Conservation (phyloP, 2,797 vertebrate species). For the Setipinna tenuifilis region DNA sequence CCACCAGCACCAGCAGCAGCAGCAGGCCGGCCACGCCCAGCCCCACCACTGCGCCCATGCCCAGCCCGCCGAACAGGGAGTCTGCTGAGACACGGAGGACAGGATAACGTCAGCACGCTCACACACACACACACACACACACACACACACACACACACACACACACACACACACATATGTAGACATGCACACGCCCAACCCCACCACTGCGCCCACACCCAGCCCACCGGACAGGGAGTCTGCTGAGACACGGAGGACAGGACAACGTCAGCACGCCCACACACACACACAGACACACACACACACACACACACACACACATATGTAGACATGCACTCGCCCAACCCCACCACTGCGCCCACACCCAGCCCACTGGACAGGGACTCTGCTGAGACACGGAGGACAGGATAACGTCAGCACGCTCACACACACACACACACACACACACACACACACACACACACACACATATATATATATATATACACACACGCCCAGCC, state of each 20-base stretch:
- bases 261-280: background rate
- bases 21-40: constrained; percentile 89
- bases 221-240: constrained; percentile 90
- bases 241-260: no score
- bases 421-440: no score
- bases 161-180: background rate
- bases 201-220: constrained; percentile 83
- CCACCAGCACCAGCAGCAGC: constrained; percentile 90
- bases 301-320: background rate
- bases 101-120: constrained; percentile 47
- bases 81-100: constrained; percentile 81
- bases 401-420: no score
- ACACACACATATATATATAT: background rate
- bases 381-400: no score
- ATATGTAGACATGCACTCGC: background rate
- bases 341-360: background rate
- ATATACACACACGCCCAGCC: background rate
- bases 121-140: background rate
- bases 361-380: no score
- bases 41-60: constrained; percentile 91
- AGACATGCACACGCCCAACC: background rate
- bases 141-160: background rate
- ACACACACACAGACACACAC: background rate
- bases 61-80: constrained; percentile 95
- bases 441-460: no score